Conservation (phyloP, 2,113 vertebrate genomes). For the Vireo altiloquus region DNA sequence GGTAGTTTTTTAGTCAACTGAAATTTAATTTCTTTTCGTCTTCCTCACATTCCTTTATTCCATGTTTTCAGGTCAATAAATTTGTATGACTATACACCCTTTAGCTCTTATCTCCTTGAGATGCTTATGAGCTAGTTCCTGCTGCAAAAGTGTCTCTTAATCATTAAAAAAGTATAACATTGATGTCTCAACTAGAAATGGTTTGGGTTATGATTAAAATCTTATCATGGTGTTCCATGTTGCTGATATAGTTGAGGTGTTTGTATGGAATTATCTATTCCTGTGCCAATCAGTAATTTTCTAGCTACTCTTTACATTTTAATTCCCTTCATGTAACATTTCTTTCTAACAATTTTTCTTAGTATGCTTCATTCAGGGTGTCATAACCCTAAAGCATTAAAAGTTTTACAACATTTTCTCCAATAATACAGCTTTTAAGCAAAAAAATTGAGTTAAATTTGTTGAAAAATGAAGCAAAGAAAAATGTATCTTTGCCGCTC, state of each 20-base stretch:
- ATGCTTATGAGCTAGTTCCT: neutral
- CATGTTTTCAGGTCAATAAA: neutral
- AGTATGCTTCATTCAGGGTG: neutral
- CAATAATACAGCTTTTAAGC: conserved; percentile 17
- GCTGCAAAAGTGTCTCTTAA: neutral
- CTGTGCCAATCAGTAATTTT: neutral
- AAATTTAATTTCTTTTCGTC: conserved; percentile 1
- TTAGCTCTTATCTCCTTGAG: neutral
- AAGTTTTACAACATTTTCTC: conserved; percentile 20
- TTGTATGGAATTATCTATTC: conserved; percentile 10
- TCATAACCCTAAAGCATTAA: neutral
- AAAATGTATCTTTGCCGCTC: neutral
- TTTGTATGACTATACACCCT: neutral
- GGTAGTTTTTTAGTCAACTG: conserved; percentile 4
- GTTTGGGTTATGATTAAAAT: neutral
- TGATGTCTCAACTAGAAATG: neutral
- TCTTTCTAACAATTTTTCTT: neutral
- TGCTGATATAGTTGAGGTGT: neutral
- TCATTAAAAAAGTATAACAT: neutral
- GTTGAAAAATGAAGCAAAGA: conserved; percentile 26
- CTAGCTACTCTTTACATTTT: neutral
- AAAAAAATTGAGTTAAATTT: neutral
- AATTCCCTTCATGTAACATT: neutral
- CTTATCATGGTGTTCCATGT: neutral
- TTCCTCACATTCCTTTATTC: conserved; percentile 23